Evolutionary conservation across 1,140 invertebrate genomes (phyloP).

Genomic region (Euglossa dilemma): DNA sequence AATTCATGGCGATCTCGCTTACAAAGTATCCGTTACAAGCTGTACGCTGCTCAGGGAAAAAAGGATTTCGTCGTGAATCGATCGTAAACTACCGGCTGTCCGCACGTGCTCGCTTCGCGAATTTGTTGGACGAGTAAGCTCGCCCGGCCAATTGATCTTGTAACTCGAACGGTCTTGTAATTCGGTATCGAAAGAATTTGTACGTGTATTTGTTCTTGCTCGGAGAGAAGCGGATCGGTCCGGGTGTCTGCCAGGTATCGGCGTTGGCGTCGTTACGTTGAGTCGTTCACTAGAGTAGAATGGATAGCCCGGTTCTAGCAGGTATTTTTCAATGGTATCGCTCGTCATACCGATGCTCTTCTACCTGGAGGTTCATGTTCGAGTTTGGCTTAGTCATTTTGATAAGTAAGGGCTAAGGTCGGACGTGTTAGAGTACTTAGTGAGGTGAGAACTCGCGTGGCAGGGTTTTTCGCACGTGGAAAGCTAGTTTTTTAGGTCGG

Average conservation of each 20-base stretch:
- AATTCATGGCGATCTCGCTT: constrained; percentile 41
- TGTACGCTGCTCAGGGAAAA: neutral
- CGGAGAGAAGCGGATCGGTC: no score
- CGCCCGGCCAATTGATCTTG: neutral
- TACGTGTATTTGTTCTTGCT: neutral
- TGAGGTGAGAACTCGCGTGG: neutral
- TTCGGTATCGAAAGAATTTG: neutral
- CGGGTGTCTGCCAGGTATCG: no score
- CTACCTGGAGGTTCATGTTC: neutral
- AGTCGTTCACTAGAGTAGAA: no score
- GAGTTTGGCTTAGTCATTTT: constrained; percentile 1
- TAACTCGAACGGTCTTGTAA: neutral
- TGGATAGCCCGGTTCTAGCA: no score
- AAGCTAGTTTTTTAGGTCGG: neutral
- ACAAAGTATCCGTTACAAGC: constrained; percentile 47
- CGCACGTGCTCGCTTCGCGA: neutral
- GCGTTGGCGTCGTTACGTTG: no score
- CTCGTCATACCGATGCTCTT: no score
- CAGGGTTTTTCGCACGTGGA: neutral
- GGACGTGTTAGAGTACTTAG: neutral
- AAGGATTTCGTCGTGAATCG: constrained; percentile 13
- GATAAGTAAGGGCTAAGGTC: neutral
- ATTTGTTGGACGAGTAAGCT: neutral
- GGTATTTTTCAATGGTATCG: no score
- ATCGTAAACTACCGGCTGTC: constrained; percentile 20